Evolutionary conservation across 1,140 invertebrate genomes (phyloP), one percentile per base, ranked within the genome.

Genomic region (Elymnias hypermnestra): DNA sequence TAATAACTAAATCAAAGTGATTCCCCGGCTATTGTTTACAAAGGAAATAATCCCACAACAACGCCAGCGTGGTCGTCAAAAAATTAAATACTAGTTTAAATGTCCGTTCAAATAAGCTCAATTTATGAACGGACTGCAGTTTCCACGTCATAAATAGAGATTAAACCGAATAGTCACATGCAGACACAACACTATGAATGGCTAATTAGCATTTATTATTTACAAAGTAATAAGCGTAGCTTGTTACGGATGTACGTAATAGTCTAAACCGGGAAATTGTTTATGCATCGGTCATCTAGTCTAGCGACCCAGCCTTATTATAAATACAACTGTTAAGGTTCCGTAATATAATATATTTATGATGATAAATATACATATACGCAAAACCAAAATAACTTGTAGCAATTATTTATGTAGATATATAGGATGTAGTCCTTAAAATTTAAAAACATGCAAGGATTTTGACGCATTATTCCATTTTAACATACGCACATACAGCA

Each of bases 221-320:
- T 58, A 65, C 57, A 49, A 56, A 55, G 52, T 63, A 53, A 66
- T 63, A 55, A 59, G 42, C 55, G 69, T 71, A 51, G 46, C 46
- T 42, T 43, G 19, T 59, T 56, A 63, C 53, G 53, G 47, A 33
- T 38, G 48, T 41, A 42, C 49, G 40, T 53, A 17, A 33, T 23
- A 22, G 21, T 18, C 12, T 37, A 19, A 15, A 38, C 17, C 10
- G 39, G 41, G 43, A 29, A 29, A 51, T 52, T 46, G 43, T 52
- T 47, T 47, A 57, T 52, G 35, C 40, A 53, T 28, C 41, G 49
- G 38, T 45, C 49, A 51, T 37, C 48, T 51, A 50, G 39, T 21
- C 15, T 17, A 23, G 41, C 17, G 29, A 15, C 29, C 38, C 35
- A 31, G 38, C 12, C 33, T 29, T 43, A 31, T 43, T 43, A 50